These are phyloP conservation scores for Drosophila vallismaia DNA, from an alignment of 2,888 invertebrate species.

Conservation along the genomic window DNA sequence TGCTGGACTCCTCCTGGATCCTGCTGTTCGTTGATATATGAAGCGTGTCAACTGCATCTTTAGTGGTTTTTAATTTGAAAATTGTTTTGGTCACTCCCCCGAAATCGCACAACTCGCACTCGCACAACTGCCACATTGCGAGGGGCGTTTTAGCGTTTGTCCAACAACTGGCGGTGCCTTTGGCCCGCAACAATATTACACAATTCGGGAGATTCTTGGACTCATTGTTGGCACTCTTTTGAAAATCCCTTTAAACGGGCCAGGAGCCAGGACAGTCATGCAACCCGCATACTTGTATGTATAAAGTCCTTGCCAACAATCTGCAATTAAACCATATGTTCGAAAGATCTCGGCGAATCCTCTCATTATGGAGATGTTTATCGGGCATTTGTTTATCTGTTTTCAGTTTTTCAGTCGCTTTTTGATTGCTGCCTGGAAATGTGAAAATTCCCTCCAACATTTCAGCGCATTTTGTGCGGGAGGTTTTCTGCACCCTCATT, in stretches of 20 bases:
- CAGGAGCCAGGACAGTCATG: neutral
- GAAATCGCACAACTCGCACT: neutral
- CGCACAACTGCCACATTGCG: conserved; percentile 19
- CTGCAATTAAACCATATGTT: conserved; percentile 75
- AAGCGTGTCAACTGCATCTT: conserved; percentile 78
- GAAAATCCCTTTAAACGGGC: conserved; percentile 5
- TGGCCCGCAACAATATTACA: conserved; percentile 11
- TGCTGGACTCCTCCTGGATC: conserved; percentile 20
- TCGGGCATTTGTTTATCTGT: conserved; percentile 64
- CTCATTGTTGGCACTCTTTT: conserved; percentile 58
- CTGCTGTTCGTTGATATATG: conserved; percentile 65
- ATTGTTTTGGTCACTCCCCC: conserved; percentile 69
- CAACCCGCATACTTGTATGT: conserved; percentile 55
- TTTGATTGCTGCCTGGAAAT: conserved; percentile 55
- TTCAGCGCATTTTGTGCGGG: conserved; percentile 36
- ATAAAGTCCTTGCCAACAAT: conserved; percentile 63
- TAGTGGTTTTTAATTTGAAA: conserved; percentile 79
- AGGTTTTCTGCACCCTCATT: conserved; percentile 66
- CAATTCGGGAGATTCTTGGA: conserved; percentile 21
- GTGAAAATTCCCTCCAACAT: conserved; percentile 47
- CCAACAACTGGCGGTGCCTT: conserved; percentile 63
- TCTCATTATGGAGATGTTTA: conserved; percentile 81
- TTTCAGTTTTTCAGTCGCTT: conserved; percentile 28
- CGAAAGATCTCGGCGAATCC: conserved; percentile 56
- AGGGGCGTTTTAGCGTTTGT: conserved; percentile 60